Conservation (phyloP, 2,888 invertebrate species). For the Cyclophora albipunctata region DNA sequence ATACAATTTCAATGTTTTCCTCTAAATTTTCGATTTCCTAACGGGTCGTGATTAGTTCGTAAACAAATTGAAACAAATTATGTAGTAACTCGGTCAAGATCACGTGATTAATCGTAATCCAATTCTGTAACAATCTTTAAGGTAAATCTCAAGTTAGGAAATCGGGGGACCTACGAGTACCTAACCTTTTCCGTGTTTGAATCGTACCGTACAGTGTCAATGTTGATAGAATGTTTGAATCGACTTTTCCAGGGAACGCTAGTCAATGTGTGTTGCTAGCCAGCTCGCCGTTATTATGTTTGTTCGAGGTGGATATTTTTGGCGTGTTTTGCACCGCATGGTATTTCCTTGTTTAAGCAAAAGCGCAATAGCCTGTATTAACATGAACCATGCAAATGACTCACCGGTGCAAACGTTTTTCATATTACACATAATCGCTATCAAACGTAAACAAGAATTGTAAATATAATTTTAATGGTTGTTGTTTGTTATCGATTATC, state of each 20-base stretch:
- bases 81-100: slow-evolving; percentile 22
- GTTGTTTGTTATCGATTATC: too few relatives aligned
- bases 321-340: slow-evolving; percentile 39
- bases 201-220: too few relatives aligned
- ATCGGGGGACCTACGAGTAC: too few relatives aligned
- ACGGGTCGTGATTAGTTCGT: slow-evolving; percentile 32
- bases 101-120: slow-evolving; percentile 7
- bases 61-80: slow-evolving; percentile 35
- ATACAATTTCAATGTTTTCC: slow-evolving; percentile 16
- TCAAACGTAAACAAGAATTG: slow-evolving; percentile 19
- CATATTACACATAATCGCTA: slow-evolving; percentile 22
- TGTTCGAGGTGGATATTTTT: slow-evolving; percentile 45
- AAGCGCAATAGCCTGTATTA: slow-evolving; percentile 30
- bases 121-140: slow-evolving; percentile 8
- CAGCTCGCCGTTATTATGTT: slow-evolving; percentile 22
- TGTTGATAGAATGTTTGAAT: too few relatives aligned
- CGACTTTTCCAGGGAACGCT: too few relatives aligned
- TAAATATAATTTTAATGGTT: not conserved
- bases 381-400: slow-evolving; percentile 30
- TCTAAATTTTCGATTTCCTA: slow-evolving; percentile 29
- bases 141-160: too few relatives aligned
- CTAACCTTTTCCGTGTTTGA: too few relatives aligned
- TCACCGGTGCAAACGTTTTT: slow-evolving; percentile 23
- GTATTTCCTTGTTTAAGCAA: slow-evolving; percentile 53
- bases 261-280: not conserved